Evolutionary conservation across 2,888 invertebrate species (phyloP).

Genomic region (Lasioglossum calceatum): DNA sequence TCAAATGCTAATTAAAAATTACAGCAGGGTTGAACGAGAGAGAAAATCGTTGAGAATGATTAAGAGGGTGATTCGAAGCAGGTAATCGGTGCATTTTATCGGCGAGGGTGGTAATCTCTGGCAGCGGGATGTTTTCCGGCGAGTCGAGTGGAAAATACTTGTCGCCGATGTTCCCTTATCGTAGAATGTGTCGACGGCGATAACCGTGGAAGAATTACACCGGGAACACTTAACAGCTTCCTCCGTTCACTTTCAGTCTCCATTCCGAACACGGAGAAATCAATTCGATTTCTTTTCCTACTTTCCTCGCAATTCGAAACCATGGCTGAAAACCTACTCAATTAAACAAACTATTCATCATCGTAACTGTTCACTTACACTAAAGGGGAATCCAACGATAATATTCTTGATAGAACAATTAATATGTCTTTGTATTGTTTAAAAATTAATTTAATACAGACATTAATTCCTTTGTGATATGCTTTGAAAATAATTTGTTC

Average conservation of each 20-base stretch:
- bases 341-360: background rate
- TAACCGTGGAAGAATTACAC: constrained; percentile 50
- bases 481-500: background rate
- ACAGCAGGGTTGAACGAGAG: background rate
- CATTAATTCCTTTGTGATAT: background rate
- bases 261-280: background rate
- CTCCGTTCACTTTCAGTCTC: constrained; percentile 17
- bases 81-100: constrained; percentile 1
- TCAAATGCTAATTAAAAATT: background rate
- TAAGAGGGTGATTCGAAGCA: background rate
- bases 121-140: constrained; percentile 41
- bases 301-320: background rate
- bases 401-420: too few species aligned
- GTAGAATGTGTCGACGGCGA: constrained; percentile 54
- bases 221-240: constrained; percentile 53
- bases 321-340: background rate
- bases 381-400: too few species aligned
- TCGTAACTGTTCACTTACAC: too few species aligned
- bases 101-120: constrained; percentile 29
- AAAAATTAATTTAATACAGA: too few species aligned
- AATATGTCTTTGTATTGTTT: too few species aligned
- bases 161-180: constrained; percentile 55
- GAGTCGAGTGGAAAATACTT: constrained; percentile 51
- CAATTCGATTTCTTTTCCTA: constrained; percentile 16
- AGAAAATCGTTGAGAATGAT: background rate